Conservation (phyloP, 2,888 invertebrate genomes). For the Campoplex nolae region DNA sequence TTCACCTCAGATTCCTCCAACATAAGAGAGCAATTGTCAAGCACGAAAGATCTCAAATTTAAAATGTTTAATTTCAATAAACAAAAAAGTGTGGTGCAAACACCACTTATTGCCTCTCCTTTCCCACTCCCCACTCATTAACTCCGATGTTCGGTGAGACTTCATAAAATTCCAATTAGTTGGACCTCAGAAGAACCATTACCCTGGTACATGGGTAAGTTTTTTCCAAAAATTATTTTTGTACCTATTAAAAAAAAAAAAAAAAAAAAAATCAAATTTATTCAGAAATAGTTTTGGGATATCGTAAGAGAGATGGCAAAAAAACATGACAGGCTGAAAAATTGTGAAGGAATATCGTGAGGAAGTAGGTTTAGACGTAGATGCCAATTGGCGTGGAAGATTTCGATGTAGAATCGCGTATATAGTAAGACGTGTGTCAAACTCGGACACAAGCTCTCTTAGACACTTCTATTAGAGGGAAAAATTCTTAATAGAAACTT, state of each 20-base stretch:
- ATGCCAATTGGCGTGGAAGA: background rate
- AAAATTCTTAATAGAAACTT: conserved; percentile 83
- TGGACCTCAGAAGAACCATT: too few species aligned
- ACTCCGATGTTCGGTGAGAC: too few species aligned
- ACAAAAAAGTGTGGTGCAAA: too few species aligned
- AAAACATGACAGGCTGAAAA: conserved; percentile 1
- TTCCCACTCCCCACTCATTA: too few species aligned
- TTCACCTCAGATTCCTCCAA: too few species aligned
- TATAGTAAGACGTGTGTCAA: conserved; percentile 16
- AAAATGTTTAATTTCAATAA: too few species aligned
- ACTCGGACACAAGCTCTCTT: conserved; percentile 44
- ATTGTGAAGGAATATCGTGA: background rate
- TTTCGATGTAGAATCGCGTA: background rate
- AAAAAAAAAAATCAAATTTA: background rate
- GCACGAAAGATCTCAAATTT: too few species aligned
- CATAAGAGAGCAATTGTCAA: too few species aligned
- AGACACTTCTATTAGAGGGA: conserved; percentile 76
- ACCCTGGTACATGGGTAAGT: too few species aligned
- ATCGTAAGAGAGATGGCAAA: background rate
- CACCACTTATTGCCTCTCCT: too few species aligned
- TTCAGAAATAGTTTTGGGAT: background rate
- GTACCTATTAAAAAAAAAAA: background rate
- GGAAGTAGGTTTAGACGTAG: background rate
- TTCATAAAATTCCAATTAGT: too few species aligned
- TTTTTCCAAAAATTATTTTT: background rate